Conservation (phyloP, 2,113 vertebrate genomes). For the Dipodomys spectabilis region DNA sequence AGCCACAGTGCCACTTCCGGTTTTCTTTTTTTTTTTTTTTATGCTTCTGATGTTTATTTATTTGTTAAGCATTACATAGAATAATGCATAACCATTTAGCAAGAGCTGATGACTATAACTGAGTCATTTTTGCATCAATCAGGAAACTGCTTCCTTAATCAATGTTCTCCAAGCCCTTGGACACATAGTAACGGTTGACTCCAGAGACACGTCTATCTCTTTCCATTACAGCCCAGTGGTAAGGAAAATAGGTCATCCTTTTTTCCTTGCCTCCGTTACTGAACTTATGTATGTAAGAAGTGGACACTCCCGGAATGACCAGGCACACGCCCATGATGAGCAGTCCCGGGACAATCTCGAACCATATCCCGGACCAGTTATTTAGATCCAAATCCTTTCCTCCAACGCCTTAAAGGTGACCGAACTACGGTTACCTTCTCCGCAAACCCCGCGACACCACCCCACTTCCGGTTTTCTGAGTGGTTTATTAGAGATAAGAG, state of each 20-base stretch:
- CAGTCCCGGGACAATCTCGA: slow-evolving; percentile 92
- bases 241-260: slow-evolving; percentile 84
- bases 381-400: neutral
- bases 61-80: slow-evolving; percentile 64
- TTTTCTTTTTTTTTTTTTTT: too few relatives aligned
- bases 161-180: slow-evolving; percentile 97
- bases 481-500: too few relatives aligned
- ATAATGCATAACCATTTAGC: slow-evolving; percentile 28
- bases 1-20: too few relatives aligned
- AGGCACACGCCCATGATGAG: slow-evolving; percentile 89
- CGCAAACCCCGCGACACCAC: neutral
- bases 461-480: too few relatives aligned
- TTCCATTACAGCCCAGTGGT: slow-evolving; percentile 91
- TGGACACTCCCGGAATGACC: slow-evolving; percentile 90
- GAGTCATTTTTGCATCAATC: slow-evolving; percentile 40
- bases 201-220: slow-evolving; percentile 91
- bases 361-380: slow-evolving; percentile 91
- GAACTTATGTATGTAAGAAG: slow-evolving; percentile 86
- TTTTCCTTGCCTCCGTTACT: slow-evolving; percentile 93
- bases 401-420: slow-evolving; percentile 46
- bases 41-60: slow-evolving; percentile 11
- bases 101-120: slow-evolving; percentile 31
- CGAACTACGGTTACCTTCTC: neutral
- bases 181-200: slow-evolving; percentile 81
- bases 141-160: slow-evolving; percentile 82